phyloP scores from a whole-genome alignment of 53 echinoderm and acorn worm genomes.

The Mesocentrotus franciscanus region DNA sequence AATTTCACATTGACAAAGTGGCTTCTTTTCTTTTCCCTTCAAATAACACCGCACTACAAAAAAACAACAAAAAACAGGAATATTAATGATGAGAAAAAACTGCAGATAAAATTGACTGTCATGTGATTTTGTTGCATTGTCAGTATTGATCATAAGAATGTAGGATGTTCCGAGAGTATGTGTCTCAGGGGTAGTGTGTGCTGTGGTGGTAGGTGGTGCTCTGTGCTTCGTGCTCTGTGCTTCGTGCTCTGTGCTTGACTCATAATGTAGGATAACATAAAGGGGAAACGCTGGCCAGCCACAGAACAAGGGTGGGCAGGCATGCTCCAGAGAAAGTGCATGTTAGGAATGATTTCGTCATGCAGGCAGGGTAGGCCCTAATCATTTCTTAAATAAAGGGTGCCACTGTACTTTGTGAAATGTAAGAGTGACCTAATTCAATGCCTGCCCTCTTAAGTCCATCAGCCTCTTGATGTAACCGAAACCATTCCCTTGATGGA shows the following conservation, averaged over 20 bases:
- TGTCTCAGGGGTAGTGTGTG: conserved; percentile 51
- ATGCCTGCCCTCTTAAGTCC: conserved; percentile 62
- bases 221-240: conserved; percentile 49
- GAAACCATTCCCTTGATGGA: conserved; percentile 50
- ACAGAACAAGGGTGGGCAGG: conserved; percentile 14
- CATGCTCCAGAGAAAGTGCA: conserved; percentile 53
- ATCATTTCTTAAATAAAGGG: conserved; percentile 67
- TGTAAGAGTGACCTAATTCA: conserved; percentile 70
- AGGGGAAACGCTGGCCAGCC: conserved; percentile 48
- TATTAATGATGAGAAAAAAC: neutral
- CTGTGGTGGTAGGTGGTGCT: too few species aligned
- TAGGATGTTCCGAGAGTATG: neutral
- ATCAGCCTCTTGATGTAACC: conserved; percentile 68
- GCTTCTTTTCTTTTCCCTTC: neutral
- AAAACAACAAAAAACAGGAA: neutral
- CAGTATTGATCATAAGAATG: neutral
- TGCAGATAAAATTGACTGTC: neutral
- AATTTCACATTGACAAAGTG: neutral
- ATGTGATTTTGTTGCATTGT: neutral
- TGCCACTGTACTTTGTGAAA: conserved; percentile 69
- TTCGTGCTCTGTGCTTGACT: conserved; percentile 58
- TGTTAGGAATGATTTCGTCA: conserved; percentile 2
- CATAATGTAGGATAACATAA: conserved; percentile 55
- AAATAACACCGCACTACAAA: neutral
- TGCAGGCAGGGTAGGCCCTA: conserved; percentile 40